Percentiles rank a stretch among this genome's conserved stretches.
These are phyloP conservation scores for Oreochromis tanganicae DNA, from an alignment of 2,113 vertebrate species.

Conservation along the genomic window DNA sequence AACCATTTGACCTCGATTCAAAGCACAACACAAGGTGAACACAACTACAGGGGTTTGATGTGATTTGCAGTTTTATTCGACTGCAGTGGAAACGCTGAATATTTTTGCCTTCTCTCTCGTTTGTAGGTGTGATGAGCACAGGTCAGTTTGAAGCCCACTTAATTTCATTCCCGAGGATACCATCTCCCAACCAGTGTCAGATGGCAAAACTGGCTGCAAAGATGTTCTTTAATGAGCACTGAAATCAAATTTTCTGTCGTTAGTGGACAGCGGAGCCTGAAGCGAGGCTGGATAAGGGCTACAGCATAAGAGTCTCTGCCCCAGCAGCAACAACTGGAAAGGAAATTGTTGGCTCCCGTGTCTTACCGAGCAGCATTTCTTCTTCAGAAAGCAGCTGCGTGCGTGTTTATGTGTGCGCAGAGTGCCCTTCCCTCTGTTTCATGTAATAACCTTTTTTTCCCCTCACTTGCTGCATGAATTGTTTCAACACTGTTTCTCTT, in stretches of 20 bases:
- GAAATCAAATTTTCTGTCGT: conserved; percentile 7
- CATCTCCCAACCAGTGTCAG: neutral
- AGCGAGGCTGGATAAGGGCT: neutral
- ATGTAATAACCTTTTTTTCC: neutral
- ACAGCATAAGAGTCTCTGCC: neutral
- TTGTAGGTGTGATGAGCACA: conserved; percentile 21
- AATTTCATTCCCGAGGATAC: neutral
- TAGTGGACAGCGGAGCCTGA: neutral
- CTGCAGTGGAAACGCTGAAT: neutral
- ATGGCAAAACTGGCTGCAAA: neutral
- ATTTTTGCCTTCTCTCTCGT: neutral
- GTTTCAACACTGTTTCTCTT: neutral
- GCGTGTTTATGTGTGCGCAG: neutral
- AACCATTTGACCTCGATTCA: conserved; percentile 10
- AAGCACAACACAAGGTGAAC: neutral
- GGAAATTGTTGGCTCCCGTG: conserved; percentile 4
- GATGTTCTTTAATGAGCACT: conserved; percentile 34
- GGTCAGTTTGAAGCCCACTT: neutral
- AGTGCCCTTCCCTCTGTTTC: neutral
- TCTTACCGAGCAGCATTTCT: neutral
- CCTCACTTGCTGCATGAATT: conserved; percentile 40
- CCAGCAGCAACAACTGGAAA: neutral
- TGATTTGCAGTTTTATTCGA: neutral
- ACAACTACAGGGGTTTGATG: neutral
- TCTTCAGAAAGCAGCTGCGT: neutral